phyloP scores from a whole-genome alignment of 2,113 vertebrate species.

The Ageneiosus marmoratus region DNA sequence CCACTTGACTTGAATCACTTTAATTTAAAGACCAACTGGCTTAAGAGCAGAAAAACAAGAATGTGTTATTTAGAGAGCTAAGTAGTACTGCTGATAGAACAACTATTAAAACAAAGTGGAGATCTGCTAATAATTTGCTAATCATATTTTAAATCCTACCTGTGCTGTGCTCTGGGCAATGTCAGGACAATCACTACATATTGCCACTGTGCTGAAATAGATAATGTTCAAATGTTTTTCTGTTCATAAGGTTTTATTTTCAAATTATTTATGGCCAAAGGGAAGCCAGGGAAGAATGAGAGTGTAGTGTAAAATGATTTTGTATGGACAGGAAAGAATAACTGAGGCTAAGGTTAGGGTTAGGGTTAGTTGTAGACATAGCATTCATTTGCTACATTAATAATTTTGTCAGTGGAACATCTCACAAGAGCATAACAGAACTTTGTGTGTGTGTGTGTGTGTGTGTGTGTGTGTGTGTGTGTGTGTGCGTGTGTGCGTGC shows the following conservation, averaged over 20 bases:
- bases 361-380: too few species aligned
- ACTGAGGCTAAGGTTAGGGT: too few species aligned
- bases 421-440: too few species aligned
- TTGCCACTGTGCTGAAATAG: not conserved
- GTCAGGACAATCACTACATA: conserved; percentile 18
- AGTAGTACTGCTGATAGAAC: conserved; percentile 26
- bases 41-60: conserved; percentile 35
- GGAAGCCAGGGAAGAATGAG: conserved; percentile 8
- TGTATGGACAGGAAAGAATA: not conserved
- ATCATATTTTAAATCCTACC: conserved; percentile 21
- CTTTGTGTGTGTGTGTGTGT: too few species aligned
- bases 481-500: not conserved
- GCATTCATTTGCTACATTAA: too few species aligned
- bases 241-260: not conserved
- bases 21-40: conserved; percentile 26
- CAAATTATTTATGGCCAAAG: not conserved
- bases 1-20: conserved; percentile 41
- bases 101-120: conserved; percentile 15
- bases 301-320: conserved; percentile 11
- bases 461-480: conserved; percentile 11
- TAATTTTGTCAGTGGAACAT: not conserved
- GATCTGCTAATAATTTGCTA: conserved; percentile 9
- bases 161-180: conserved; percentile 20
- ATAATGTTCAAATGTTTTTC: conserved; percentile 21
- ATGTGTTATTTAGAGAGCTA: conserved; percentile 40